Evolutionary conservation across 2,888 invertebrate species (phyloP).

Genomic region (Dicranocentrus wangi): DNA sequence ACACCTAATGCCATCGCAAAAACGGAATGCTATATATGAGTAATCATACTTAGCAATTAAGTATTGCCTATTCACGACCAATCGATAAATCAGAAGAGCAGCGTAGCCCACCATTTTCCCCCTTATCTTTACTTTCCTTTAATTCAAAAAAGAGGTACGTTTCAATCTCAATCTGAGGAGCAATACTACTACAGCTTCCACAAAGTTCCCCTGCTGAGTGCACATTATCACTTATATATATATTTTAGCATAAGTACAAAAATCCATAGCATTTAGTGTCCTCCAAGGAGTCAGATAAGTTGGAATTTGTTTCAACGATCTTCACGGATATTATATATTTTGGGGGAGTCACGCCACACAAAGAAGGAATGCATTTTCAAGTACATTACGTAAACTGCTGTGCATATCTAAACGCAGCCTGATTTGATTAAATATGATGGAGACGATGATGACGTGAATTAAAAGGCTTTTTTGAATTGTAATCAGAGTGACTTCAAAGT

Average conservation of each 20-base stretch:
- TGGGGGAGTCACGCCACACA: too few species aligned
- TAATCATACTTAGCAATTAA: too few species aligned
- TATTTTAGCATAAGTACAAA: slow-evolving; percentile 26
- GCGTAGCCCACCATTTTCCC: background rate
- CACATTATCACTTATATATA: slow-evolving; percentile 41
- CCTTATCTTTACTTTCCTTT: too few species aligned
- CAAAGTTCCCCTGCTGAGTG: slow-evolving; percentile 20
- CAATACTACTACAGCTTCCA: too few species aligned
- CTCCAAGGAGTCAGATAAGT: too few species aligned
- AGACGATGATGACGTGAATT: slow-evolving; percentile 41
- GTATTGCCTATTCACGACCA: background rate
- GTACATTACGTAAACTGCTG: slow-evolving; percentile 23
- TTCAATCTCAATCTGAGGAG: too few species aligned
- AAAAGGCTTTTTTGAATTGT: slow-evolving; percentile 26
- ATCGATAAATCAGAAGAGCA: background rate
- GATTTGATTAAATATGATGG: slow-evolving; percentile 60
- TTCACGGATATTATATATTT: background rate
- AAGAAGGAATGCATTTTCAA: slow-evolving; percentile 2
- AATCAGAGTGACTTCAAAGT: slow-evolving; percentile 19
- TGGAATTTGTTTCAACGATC: background rate
- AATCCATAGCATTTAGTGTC: too few species aligned
- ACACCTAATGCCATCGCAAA: background rate
- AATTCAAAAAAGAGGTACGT: too few species aligned
- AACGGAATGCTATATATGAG: too few species aligned
- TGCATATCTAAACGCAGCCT: slow-evolving; percentile 11